phyloP scores from a whole-genome alignment of 2,888 invertebrate genomes.

The Melanostoma mellinum region DNA sequence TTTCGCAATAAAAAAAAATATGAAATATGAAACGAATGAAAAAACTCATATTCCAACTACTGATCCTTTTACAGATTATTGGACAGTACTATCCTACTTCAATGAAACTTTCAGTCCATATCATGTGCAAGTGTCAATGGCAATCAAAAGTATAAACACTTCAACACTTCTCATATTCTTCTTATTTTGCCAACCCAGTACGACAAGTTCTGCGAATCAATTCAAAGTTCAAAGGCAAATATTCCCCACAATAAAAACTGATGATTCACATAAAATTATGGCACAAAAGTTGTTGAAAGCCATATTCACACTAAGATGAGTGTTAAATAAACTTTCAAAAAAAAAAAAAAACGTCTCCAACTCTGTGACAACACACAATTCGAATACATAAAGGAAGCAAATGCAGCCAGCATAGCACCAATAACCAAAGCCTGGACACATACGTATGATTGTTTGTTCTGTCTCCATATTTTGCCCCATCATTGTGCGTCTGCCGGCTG shows the following conservation, averaged over 20 bases:
- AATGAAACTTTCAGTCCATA: no score
- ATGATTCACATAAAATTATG: slow-evolving; percentile 37
- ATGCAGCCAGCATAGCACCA: not conserved
- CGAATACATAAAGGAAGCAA: slow-evolving; percentile 18
- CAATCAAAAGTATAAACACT: no score
- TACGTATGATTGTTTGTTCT: slow-evolving; percentile 34
- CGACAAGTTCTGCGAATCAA: no score
- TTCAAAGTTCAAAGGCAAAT: no score
- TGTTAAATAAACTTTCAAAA: slow-evolving; percentile 46
- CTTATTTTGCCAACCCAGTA: no score
- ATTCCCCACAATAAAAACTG: not conserved
- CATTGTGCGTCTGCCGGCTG: slow-evolving; percentile 7
- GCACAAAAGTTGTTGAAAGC: slow-evolving; percentile 33
- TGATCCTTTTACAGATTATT: no score
- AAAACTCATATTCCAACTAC: no score
- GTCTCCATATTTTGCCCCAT: not conserved
- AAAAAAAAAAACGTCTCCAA: slow-evolving; percentile 6
- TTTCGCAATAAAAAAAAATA: no score
- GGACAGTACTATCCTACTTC: no score
- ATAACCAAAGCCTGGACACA: slow-evolving; percentile 34
- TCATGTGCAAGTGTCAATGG: no score
- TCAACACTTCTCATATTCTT: no score
- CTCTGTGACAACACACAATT: slow-evolving; percentile 29
- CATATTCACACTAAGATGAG: slow-evolving; percentile 32
- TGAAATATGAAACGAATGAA: no score